Conservation (phyloP, 2,113 vertebrate genomes). For the Nipponia nippon region DNA sequence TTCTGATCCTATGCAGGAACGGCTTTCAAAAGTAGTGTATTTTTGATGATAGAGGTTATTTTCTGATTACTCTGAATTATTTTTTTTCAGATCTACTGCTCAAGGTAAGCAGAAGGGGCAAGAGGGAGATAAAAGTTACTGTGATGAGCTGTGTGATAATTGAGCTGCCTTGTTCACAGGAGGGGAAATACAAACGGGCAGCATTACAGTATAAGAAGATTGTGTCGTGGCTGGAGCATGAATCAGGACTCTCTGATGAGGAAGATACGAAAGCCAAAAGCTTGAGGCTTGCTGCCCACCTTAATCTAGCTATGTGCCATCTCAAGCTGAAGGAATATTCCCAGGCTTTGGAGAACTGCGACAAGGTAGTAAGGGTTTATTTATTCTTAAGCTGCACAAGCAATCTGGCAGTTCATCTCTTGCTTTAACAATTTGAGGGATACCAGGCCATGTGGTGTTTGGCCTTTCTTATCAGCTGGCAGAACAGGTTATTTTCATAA, state of each 20-base stretch:
- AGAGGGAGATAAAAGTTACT: background rate
- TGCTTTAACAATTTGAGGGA: background rate
- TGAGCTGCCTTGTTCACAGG: constrained; percentile 67
- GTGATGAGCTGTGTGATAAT: background rate
- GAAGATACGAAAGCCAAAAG: constrained; percentile 80
- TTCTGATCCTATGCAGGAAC: background rate
- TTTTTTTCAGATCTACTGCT: background rate
- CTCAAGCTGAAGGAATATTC: constrained; percentile 89
- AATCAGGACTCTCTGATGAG: constrained; percentile 78
- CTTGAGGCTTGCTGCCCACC: constrained; percentile 87
- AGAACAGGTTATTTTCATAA: background rate
- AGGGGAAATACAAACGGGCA: constrained; percentile 90
- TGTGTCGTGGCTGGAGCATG: constrained; percentile 91
- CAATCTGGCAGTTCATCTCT: background rate
- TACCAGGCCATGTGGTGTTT: background rate
- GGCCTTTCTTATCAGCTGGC: background rate
- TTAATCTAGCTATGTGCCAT: constrained; percentile 95
- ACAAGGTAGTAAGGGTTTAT: constrained; percentile 80
- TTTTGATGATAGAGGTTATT: background rate
- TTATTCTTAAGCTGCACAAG: background rate
- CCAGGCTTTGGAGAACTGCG: constrained; percentile 87
- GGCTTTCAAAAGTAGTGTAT: background rate
- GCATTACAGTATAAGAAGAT: constrained; percentile 93
- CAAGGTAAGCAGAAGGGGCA: background rate
- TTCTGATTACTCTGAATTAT: background rate